Evolutionary conservation across 2,888 invertebrate species (phyloP).

Genomic region (Dexiosoma caninum): DNA sequence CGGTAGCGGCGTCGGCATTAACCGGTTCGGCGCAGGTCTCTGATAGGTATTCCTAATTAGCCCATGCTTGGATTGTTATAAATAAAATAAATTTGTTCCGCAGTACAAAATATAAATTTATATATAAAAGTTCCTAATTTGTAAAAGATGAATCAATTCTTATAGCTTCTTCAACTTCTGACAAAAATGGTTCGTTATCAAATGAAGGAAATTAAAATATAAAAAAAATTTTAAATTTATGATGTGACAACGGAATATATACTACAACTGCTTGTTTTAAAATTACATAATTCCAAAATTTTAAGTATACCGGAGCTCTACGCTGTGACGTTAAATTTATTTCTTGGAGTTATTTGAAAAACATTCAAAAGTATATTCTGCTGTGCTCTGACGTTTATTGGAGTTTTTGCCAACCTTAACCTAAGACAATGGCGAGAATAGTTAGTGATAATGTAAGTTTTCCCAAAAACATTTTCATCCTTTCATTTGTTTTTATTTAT

Average conservation of each 20-base stretch:
- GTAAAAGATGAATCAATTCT: constrained; percentile 6
- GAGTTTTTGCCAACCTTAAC: constrained; percentile 45
- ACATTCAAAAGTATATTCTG: background rate
- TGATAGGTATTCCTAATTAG: no score
- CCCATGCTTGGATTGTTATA: constrained; percentile 1
- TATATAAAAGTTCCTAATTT: constrained; percentile 38
- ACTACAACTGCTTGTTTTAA: background rate
- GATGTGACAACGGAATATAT: background rate
- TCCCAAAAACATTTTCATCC: background rate
- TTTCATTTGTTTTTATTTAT: background rate
- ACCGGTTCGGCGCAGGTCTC: no score
- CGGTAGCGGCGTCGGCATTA: no score
- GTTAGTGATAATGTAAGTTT: constrained; percentile 59
- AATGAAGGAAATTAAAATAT: constrained; percentile 3
- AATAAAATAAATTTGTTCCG: background rate
- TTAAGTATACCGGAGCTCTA: background rate
- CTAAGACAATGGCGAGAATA: constrained; percentile 59
- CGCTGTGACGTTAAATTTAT: background rate
- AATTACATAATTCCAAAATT: constrained; percentile 50
- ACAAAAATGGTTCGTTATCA: constrained; percentile 36
- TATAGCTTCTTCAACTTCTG: constrained; percentile 13
- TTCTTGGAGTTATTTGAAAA: background rate
- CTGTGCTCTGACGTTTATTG: constrained; percentile 8
- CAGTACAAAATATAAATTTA: background rate
- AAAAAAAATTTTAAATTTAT: constrained; percentile 1